phyloP scores from a whole-genome alignment of 2,888 invertebrate genomes.

The Margaritifera margaritifera region DNA sequence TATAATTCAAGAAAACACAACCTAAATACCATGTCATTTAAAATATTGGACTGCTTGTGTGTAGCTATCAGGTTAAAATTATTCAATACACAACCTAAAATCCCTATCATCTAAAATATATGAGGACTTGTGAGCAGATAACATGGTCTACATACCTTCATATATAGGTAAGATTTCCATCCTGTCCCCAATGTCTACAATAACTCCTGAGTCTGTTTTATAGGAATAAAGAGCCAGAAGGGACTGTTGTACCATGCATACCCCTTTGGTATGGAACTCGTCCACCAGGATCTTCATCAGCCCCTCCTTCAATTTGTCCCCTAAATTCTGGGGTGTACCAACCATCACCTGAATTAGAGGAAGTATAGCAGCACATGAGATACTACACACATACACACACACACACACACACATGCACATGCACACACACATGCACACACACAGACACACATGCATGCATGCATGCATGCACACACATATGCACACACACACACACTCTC shows the following conservation, averaged over 20 bases:
- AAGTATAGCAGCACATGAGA: not conserved
- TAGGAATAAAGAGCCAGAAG: slow-evolving; percentile 77
- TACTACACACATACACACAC: not conserved
- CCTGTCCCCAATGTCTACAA: slow-evolving; percentile 78
- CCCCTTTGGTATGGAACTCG: slow-evolving; percentile 72
- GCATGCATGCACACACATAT: not conserved
- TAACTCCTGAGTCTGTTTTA: slow-evolving; percentile 77
- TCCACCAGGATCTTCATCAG: slow-evolving; percentile 74
- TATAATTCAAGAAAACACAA: too few relatives aligned
- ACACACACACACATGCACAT: not conserved
- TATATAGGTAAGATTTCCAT: slow-evolving; percentile 77
- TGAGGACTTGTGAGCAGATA: not conserved
- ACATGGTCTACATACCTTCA: slow-evolving; percentile 73
- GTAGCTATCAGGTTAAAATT: too few relatives aligned
- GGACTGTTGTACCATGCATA: slow-evolving; percentile 76
- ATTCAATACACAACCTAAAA: too few relatives aligned
- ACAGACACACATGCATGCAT: not conserved
- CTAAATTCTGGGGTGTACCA: slow-evolving; percentile 74
- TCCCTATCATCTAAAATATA: too few relatives aligned
- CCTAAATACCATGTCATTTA: too few relatives aligned
- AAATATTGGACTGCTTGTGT: too few relatives aligned
- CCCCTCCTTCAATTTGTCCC: slow-evolving; percentile 72
- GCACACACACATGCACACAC: not conserved
- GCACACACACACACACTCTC: too few relatives aligned
- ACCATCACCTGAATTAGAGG: slow-evolving; percentile 69